Evolutionary conservation across 2,797 vertebrate species (phyloP), one percentile per base, ranked within the genome.

Genomic region (Borostomias antarcticus): DNA sequence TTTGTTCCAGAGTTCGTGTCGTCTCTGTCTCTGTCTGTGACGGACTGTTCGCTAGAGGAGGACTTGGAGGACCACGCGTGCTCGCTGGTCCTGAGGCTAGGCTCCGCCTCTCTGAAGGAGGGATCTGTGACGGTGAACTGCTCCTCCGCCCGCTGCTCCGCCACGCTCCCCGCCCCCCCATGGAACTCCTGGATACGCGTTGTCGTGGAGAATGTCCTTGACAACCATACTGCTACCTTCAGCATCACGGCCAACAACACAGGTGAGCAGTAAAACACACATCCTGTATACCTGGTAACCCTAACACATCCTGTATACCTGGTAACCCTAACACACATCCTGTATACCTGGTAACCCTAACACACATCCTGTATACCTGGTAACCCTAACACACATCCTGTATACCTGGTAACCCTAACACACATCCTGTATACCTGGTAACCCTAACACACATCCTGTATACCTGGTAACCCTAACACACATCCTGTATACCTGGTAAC

Each of bases 121-220:
- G 85, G 84, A 72, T 90, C 90, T 8, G 88, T 85, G 54, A 89
- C 80, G 0, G 48, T 92, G 48, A 93, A 91, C 79, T 98, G 96
- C 80, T 78, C 77, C 0, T 84, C 87, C 58, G 81, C 11, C 0
- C 2, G 62, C 69, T 99, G 96, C 85, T 86, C 78, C 17, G 75
- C 92, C 0, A 61, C 82, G 13, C 85, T 98, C 3, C 66, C 75
- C 0, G 90, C 89, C 0, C 96, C 95, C 0, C 96, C 96, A 0
- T 98, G 96, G 97, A 91, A 92, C 77, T 87, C 83, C 62, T 98
- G 97, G 97, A 70, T 98, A 56, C 92, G 87, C 17, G 83, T 98
- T 71, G 85, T 86, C 0, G 91, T 93, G 63, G 93, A 95, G 80
- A 94, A 81, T 74, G 82, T 83, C 0, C 74, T 72, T 0, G 68